A percentile compares a stretch with the other conserved stretches of the same genome.
phyloP scores from a whole-genome alignment of 2,797 vertebrate genomes.

The Propithecus perrieri region DNA sequence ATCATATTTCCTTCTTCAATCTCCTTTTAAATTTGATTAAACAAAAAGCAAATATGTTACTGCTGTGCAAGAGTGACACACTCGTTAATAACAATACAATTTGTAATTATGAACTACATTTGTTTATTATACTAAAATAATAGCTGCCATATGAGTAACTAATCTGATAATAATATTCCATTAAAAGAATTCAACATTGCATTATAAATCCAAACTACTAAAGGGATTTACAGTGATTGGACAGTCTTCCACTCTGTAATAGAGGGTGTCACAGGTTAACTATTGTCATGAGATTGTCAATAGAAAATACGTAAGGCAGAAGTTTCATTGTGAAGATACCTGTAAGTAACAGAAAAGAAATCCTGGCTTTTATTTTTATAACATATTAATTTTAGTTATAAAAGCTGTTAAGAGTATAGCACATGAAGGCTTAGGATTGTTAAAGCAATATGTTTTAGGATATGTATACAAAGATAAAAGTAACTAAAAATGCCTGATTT shows the following conservation, averaged over 20 bases:
- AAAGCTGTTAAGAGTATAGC: conserved; percentile 24
- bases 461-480: conserved; percentile 58
- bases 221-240: conserved; percentile 7
- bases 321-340: not conserved
- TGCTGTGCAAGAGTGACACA: conserved; percentile 51
- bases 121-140: conserved; percentile 73
- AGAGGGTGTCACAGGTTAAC: not conserved
- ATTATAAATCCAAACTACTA: conserved; percentile 49
- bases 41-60: conserved; percentile 61
- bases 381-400: conserved; percentile 46
- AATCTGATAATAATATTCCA: conserved; percentile 67
- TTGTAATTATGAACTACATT: conserved; percentile 70
- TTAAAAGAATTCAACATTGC: conserved; percentile 38
- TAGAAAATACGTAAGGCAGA: not conserved
- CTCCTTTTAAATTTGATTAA: conserved; percentile 70
- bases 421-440: conserved; percentile 31
- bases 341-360: not conserved
- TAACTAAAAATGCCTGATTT: conserved; percentile 54
- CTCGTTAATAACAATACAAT: conserved; percentile 70
- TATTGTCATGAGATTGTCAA: not conserved
- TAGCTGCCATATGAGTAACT: conserved; percentile 58
- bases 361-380: not conserved
- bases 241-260: not conserved
- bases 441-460: conserved; percentile 56
- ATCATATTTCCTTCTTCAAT: conserved; percentile 9